Evolutionary conservation across 2,888 invertebrate genomes (phyloP), one percentile per base, ranked within the genome.

Genomic region (Fragum fragum): DNA sequence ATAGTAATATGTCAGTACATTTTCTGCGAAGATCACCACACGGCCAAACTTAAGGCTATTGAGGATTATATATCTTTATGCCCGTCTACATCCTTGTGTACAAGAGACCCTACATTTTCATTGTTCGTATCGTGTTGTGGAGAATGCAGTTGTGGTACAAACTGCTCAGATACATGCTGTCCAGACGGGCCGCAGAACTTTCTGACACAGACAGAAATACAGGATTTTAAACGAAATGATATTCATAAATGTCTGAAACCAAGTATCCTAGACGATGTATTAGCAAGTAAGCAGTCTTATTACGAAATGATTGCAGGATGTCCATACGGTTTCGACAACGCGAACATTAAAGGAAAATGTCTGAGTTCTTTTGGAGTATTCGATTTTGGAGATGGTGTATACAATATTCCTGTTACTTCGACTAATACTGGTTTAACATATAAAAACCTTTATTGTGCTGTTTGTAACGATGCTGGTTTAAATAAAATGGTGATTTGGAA

Each of bases 301-400:
- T 55, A 55, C 36, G 57, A 71, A 71, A 55, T 71, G 36, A 57
- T 57, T 28, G 57, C 36, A 36, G 23, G 36, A n/a, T 71, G 71
- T 71, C 71, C 71, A 3, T 32, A 23, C 21, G 71, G 29, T 7
- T 71, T 26, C 18, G 36, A 36, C 1, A 28, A 55, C 28, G 32
- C 6, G 26, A 57, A 0, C 18, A 36, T 71, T n/a, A 9, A 23
- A 23, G 71, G 32, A 21, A 36, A 36, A 55, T 71, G 71, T 55
- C 21, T 57, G 2, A 32, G 21, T 7, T 21, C 53, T 14, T 71
- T 23, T 23, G 23, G 7, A 29, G 36, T 32, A 7, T 71, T 71
- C n/a, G 57, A 55, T 23, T 32, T 71, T 21, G 55, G 36, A 14
- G 39, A 71, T 2, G n/a, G 53, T 23, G 26, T 36, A 11, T 55